Evolutionary conservation across 2,888 invertebrate genomes (phyloP), one percentile per base, ranked within the genome.

Genomic region (Hartigia nigra): DNA sequence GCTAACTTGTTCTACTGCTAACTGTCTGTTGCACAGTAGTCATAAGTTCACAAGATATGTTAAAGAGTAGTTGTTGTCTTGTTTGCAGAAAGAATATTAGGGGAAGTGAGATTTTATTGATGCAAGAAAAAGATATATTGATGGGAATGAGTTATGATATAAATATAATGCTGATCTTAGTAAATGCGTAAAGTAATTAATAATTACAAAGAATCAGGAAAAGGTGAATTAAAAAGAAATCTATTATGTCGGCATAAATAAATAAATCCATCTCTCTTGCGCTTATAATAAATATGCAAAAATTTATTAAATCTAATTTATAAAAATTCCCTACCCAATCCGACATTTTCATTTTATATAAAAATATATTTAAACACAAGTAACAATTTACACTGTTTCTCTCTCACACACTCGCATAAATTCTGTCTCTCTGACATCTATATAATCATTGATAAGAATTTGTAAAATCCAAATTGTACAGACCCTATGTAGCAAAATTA

Each of bases 331-430:
- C 35, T 72, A 31, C 77, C 37, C 36, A 23, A 9, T 37, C 81
- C 81, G 80, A 84, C 83, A 78, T 80, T 81, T 23, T 9, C 76
- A 77, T 77, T 81, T 77, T 74, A 82, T 81, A 23, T 55, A 1
- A 55, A 55, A 55, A 55, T 23, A 23, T 9, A 55, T 9, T 1
- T 23, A 9, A 23, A 55, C 2, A 23, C 1, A 9, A 55, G 23
- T 5, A 55, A 9, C 5, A 55, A 23, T 55, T 5, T 55, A 55
- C 81, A 81, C 79, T 82, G 81, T 81, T 81, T 79, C 76, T 76
- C 75, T 35, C 77, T 80, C 81, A 79, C 79, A 77, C 80, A 79
- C 82, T 79, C 80, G 79, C 82, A 36, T 77, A 55, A 39, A 78
- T n/a, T 74, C 70, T 77, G 69, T 74, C 75, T 79, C 77, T 77